Evolutionary conservation across 2,888 invertebrate species (phyloP), one percentile per base, ranked within the genome.

Genomic region (Boloria euphrosyne): DNA sequence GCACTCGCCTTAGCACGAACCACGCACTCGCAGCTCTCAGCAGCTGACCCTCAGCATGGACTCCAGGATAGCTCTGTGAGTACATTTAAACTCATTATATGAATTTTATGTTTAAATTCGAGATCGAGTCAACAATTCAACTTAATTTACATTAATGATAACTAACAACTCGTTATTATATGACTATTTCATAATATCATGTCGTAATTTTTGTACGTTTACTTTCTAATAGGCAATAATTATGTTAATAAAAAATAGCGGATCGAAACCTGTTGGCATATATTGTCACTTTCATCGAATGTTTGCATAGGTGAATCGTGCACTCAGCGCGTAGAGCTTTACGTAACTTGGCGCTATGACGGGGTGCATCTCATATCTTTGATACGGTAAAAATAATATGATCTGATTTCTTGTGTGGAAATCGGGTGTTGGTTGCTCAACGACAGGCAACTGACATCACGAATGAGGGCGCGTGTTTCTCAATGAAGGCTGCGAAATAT

Each of bases 401-500:
- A 85, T 87, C 83, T 80, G 80, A 84, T 89, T 88, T 86, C 80
- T 85, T 75, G 80, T 84, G 85, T 84, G 87, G 86, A 90, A 90
- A 89, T 87, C 86, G 84, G 83, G 87, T 89, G 88, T 86, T 84
- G 81, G 84, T 90, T 90, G 84, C 90, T 78, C 85, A 90, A 90
- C 82, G 75, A 75, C 82, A 82, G 81, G 79, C 76, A 78, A 77
- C 86, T 86, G 86, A 84, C 87, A 87, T 85, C 89, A 88, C 87
- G 87, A 90, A 89, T 89, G 89, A 84, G 89, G 88, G 85, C 91
- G 85, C 80, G 81, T 82, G 82, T 92, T 90, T 89, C 90, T 86
- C 89, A 90, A 91, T 86, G 84, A 85, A 89, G 85, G 83, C 91
- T 87, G 84, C 86, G 89, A 90, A 91, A 90, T 83, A 78, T 87